Percentiles rank a stretch among this genome's conserved stretches.
These are phyloP conservation scores for Chironomus tentans DNA, from an alignment of 2,888 invertebrate species.

Conservation along the genomic window DNA sequence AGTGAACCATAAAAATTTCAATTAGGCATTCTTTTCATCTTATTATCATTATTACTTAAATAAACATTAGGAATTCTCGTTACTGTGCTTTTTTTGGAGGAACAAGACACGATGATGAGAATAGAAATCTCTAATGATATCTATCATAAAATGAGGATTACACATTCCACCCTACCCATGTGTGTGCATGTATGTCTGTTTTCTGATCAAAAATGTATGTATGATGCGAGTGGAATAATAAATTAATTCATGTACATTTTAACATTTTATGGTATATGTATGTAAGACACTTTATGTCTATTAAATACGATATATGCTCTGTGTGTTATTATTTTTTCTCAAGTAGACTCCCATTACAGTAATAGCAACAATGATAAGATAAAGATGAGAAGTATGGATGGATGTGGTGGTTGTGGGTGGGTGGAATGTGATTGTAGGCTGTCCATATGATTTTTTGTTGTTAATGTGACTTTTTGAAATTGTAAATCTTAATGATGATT, in stretches of 20 bases:
- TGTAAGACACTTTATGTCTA: conserved; percentile 12
- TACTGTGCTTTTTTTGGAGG: neutral
- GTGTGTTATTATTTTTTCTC: neutral
- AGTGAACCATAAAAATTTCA: neutral
- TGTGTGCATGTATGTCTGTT: neutral
- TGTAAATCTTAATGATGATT: too few relatives aligned
- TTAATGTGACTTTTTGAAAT: too few relatives aligned
- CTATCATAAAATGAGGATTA: conserved; percentile 17
- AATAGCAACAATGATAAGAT: neutral
- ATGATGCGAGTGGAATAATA: conserved; percentile 10
- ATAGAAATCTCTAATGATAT: conserved; percentile 9
- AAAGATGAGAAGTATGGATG: neutral
- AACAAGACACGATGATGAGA: neutral
- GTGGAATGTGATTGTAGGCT: neutral
- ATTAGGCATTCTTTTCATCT: neutral
- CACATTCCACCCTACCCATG: neutral
- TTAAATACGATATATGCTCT: neutral
- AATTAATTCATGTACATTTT: conserved; percentile 13
- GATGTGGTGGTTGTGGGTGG: neutral
- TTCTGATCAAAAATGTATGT: neutral
- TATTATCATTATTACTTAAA: neutral
- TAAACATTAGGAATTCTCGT: neutral
- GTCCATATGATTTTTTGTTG: neutral
- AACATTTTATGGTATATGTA: neutral
- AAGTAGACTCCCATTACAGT: neutral